These are phyloP conservation scores for Aphaenogaster rudis DNA, from an alignment of 1,140 invertebrate genomes.

Conservation along the genomic window DNA sequence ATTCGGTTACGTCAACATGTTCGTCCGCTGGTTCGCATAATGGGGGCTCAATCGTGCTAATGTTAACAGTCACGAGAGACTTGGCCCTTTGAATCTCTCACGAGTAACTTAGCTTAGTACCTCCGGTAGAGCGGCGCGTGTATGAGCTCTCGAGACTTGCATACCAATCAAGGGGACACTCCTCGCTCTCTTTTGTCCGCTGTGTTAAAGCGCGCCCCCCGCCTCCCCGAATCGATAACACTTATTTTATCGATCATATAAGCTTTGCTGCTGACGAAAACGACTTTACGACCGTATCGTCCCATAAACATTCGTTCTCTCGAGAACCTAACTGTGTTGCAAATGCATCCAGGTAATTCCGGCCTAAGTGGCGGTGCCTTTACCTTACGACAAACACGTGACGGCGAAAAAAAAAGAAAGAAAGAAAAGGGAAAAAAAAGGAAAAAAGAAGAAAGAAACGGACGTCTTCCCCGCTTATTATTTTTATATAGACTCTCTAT, in stretches of 20 bases:
- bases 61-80: constrained; percentile 53
- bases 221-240: constrained; percentile 65
- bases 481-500: constrained; percentile 74
- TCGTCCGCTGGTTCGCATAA: constrained; percentile 25
- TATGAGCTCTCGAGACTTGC: constrained; percentile 74
- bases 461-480: constrained; percentile 71
- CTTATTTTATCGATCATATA: constrained; percentile 72
- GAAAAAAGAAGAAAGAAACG: constrained; percentile 40
- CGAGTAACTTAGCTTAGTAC: constrained; percentile 70
- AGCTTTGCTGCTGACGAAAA: constrained; percentile 68
- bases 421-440: neutral
- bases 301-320: constrained; percentile 56
- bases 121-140: constrained; percentile 68
- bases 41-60: constrained; percentile 39
- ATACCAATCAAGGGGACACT: constrained; percentile 76
- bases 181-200: constrained; percentile 69
- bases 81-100: constrained; percentile 59
- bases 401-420: neutral
- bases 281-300: constrained; percentile 59
- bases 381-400: constrained; percentile 35
- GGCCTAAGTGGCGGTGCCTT: constrained; percentile 76
- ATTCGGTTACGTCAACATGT: constrained; percentile 22
- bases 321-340: constrained; percentile 54
- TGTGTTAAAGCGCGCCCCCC: constrained; percentile 60
- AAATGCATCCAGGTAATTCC: constrained; percentile 77